These are phyloP conservation scores for Montipora capricornis DNA, from an alignment of 64 coral and sea anemone genomes.

Conservation along the genomic window DNA sequence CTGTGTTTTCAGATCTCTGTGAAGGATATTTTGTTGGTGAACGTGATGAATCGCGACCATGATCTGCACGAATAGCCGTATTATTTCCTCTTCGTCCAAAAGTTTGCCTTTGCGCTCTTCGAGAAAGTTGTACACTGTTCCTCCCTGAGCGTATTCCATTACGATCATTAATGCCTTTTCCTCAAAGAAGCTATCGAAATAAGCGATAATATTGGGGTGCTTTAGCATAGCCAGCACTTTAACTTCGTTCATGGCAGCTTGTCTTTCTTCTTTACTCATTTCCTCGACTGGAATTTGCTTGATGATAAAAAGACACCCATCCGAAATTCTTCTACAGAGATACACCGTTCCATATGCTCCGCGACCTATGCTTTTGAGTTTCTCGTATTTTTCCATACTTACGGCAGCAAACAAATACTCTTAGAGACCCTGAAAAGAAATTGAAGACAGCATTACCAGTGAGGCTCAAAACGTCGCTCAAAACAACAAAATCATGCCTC, in stretches of 20 bases:
- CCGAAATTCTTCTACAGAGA: constrained; percentile 72
- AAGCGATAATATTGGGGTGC: constrained; percentile 94
- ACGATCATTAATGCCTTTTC: constrained; percentile 91
- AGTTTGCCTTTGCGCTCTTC: constrained; percentile 86
- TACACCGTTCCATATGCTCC: constrained; percentile 93
- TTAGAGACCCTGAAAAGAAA: background rate
- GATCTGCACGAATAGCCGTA: constrained; percentile 89
- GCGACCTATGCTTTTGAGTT: constrained; percentile 82
- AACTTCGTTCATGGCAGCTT: constrained; percentile 83
- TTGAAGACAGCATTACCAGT: background rate
- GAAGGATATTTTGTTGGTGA: constrained; percentile 85
- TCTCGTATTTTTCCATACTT: constrained; percentile 91
- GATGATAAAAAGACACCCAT: constrained; percentile 78
- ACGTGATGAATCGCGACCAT: constrained; percentile 84
- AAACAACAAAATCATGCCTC: background rate
- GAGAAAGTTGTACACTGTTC: constrained; percentile 81
- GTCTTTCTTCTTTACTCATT: constrained; percentile 91
- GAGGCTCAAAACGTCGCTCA: too few species aligned
- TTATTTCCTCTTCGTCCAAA: constrained; percentile 92
- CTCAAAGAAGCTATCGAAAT: constrained; percentile 87
- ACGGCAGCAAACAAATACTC: background rate
- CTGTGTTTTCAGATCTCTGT: constrained; percentile 97
- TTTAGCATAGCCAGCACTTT: constrained; percentile 75
- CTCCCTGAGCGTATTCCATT: constrained; percentile 95
- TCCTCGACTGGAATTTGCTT: constrained; percentile 95